These are phyloP conservation scores for Catocala fraxini DNA, from an alignment of 2,888 invertebrate species.

Conservation along the genomic window DNA sequence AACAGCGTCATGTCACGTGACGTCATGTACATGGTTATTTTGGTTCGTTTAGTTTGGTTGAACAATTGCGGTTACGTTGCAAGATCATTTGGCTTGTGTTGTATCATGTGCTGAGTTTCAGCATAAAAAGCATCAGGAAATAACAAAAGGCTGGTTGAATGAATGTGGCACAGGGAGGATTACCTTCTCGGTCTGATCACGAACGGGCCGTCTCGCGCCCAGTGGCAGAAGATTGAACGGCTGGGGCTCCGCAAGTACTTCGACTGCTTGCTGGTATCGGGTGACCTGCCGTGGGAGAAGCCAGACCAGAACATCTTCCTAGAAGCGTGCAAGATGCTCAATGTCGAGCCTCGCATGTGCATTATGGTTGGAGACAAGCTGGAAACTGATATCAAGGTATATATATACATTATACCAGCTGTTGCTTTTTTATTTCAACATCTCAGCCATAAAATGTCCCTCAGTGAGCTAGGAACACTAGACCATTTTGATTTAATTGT, in stretches of 20 bases:
- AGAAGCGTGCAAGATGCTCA: constrained; percentile 92
- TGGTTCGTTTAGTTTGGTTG: constrained; percentile 26
- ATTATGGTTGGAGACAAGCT: constrained; percentile 96
- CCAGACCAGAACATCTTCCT: constrained; percentile 94
- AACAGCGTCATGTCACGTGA: neutral
- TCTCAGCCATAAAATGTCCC: too few species aligned
- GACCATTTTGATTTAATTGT: too few species aligned
- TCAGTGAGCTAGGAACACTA: too few species aligned
- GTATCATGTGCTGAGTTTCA: constrained; percentile 81
- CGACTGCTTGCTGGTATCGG: constrained; percentile 93
- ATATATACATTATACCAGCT: too few species aligned
- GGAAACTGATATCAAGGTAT: constrained; percentile 93
- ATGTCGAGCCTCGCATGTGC: constrained; percentile 92
- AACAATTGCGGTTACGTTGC: constrained; percentile 57
- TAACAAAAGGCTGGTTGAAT: constrained; percentile 81
- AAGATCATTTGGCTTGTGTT: constrained; percentile 73
- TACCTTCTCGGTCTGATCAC: constrained; percentile 94
- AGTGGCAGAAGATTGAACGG: constrained; percentile 95
- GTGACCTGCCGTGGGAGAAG: constrained; percentile 95
- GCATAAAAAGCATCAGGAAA: constrained; percentile 68
- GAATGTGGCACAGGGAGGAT: constrained; percentile 88
- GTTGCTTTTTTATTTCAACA: too few species aligned
- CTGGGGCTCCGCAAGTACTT: constrained; percentile 91
- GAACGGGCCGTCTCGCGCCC: constrained; percentile 94
- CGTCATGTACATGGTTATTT: constrained; percentile 26